Evolutionary conservation across 2,113 vertebrate genomes (phyloP), one percentile per base, ranked within the genome.

Genomic region (Elaphurus davidianus): DNA sequence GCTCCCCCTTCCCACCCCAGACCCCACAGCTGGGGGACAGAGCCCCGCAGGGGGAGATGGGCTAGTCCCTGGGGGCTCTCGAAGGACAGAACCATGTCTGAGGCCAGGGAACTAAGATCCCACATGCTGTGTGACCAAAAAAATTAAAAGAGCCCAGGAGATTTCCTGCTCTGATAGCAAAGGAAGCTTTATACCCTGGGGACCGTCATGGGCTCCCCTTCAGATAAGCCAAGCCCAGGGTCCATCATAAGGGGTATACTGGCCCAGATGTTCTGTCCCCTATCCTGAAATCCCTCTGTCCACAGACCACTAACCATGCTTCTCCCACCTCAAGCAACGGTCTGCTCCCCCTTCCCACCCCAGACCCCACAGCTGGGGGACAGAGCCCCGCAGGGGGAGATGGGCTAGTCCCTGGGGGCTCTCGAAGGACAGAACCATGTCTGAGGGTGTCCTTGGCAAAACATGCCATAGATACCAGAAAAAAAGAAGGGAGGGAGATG

Each of bases 181-280:
- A 92, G 28, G 33, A 54, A 16, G 17, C 54, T 82, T 89, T n/a
- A 47, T 7, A 2, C 40, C 9, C 30, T 21, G 28, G 60, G 90
- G 43, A 17, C 16, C 2, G 10, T 28, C 57, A 3, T 2, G 7
- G 84, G 36, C 43, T 28, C 25, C 0, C 1, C 54, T 36, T 6
- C 7, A 27, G 36, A 36, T 43, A 50, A 57, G 6, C 45, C 7
- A 30, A 91, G 67, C n/a, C 50, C 19, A 57, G 36, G 11, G 19
- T 62, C 21, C 33, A n/a, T 16, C 16, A n/a, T 33, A 52, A 60
- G 36, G n/a, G 43, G 57, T 60, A 33, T 28, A 7, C 17, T 78
- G 59, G 83, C 21, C 52, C 36, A 25, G 76, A 28, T 7, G 45
- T 30, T 52, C 79, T 36, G 62, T n/a, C 15, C 40, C 43, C 40